Percentiles rank a stretch among this genome's conserved stretches.
Evolutionary conservation across 2,888 invertebrate species (phyloP).

Genomic region (Calliphora vomitoria): DNA sequence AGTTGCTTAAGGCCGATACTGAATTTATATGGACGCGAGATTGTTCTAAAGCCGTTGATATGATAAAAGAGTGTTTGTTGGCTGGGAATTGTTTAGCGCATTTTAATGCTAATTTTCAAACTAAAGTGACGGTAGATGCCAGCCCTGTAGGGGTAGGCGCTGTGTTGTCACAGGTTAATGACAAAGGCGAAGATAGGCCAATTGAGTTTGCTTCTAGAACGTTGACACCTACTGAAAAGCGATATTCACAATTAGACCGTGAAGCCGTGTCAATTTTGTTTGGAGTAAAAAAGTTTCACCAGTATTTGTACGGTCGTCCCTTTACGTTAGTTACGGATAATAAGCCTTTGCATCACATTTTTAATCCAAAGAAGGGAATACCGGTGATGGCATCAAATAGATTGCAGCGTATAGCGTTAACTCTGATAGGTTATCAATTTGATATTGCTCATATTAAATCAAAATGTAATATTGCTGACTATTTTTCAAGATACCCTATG

Average conservation of each 20-base stretch:
- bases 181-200: slow-evolving; percentile 80
- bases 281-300: not conserved
- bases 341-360: slow-evolving; percentile 58
- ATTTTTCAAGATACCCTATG: slow-evolving; percentile 50
- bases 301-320: slow-evolving; percentile 50
- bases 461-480: no score
- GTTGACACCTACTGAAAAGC: slow-evolving; percentile 55
- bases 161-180: slow-evolving; percentile 79
- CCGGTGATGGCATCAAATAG: slow-evolving; percentile 77
- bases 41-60: slow-evolving; percentile 78
- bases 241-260: no score
- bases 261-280: no score
- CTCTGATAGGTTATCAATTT: slow-evolving; percentile 65
- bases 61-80: slow-evolving; percentile 42
- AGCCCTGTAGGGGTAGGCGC: slow-evolving; percentile 76
- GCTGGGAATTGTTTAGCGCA: slow-evolving; percentile 72
- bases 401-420: slow-evolving; percentile 74
- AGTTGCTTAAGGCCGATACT: slow-evolving; percentile 29
- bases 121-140: slow-evolving; percentile 77
- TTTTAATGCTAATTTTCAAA: slow-evolving; percentile 75
- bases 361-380: slow-evolving; percentile 60
- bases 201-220: slow-evolving; percentile 80
- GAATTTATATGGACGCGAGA: slow-evolving; percentile 75
- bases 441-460: no score
- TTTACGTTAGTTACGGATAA: slow-evolving; percentile 63